A percentile compares a stretch with the other conserved stretches of the same genome.
phyloP scores from a whole-genome alignment of 2,113 vertebrate species.

The Aix galericulata region DNA sequence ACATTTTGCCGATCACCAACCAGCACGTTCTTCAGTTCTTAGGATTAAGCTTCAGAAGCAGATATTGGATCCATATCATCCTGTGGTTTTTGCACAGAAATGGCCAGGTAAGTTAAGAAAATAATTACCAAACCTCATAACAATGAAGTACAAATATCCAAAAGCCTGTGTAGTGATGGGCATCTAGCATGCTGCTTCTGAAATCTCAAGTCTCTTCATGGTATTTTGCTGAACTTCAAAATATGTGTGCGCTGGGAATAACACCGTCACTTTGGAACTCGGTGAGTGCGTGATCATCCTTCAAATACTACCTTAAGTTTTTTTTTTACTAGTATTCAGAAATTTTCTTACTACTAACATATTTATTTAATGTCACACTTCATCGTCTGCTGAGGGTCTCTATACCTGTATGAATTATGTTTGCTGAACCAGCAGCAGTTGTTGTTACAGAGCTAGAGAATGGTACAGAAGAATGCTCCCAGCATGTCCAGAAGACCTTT shows the following conservation, averaged over 20 bases:
- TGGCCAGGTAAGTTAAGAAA: neutral
- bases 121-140: neutral
- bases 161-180: neutral
- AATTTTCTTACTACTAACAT: neutral
- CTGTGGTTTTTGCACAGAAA: neutral
- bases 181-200: neutral
- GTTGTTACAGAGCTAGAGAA: neutral
- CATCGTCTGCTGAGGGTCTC: neutral
- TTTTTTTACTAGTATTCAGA: neutral
- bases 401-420: neutral
- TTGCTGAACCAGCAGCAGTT: neutral
- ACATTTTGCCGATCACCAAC: neutral
- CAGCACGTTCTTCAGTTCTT: neutral
- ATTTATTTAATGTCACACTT: neutral
- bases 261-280: neutral
- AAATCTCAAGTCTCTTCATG: neutral
- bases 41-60: neutral
- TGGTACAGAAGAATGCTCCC: neutral
- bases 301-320: neutral
- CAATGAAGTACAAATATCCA: neutral
- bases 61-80: neutral
- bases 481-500: neutral
- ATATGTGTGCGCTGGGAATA: neutral
- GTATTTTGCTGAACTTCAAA: neutral
- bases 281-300: fast-evolving